These are phyloP conservation scores for Amorpha juglandis DNA, from an alignment of 2,888 invertebrate genomes.

Conservation along the genomic window DNA sequence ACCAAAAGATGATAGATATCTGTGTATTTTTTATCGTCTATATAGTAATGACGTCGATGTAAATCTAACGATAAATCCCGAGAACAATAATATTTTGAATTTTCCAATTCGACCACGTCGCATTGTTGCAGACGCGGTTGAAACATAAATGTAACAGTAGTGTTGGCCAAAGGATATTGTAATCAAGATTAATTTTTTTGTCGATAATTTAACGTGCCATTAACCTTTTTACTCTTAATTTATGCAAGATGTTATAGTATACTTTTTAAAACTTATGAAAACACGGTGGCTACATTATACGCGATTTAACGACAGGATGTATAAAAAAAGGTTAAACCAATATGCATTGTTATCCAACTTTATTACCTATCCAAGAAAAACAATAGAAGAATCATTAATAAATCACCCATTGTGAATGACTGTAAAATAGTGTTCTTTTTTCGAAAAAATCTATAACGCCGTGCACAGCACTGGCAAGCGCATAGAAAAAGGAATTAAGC, in stretches of 20 bases:
- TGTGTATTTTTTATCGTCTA: background rate
- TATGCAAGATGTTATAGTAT: background rate
- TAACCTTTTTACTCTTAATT: constrained; percentile 46
- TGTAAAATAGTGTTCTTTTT: constrained; percentile 58
- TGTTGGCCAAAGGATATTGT: constrained; percentile 10
- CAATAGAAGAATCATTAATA: constrained; percentile 71
- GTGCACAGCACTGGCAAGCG: constrained; percentile 49
- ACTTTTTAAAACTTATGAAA: background rate
- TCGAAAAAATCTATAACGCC: constrained; percentile 57
- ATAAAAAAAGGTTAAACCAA: constrained; percentile 57
- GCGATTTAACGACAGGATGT: constrained; percentile 68
- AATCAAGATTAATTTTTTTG: constrained; percentile 29
- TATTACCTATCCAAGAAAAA: constrained; percentile 63
- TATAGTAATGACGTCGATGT: background rate
- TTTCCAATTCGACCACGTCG: constrained; percentile 61
- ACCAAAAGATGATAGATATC: background rate
- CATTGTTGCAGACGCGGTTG: constrained; percentile 49
- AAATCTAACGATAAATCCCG: background rate
- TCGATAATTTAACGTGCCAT: constrained; percentile 34
- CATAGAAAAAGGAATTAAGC: constrained; percentile 52
- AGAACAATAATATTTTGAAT: constrained; percentile 50
- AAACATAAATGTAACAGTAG: constrained; percentile 17
- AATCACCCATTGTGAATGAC: constrained; percentile 66
- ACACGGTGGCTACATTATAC: constrained; percentile 44
- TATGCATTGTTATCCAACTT: constrained; percentile 61